These are phyloP conservation scores for Cydia splendana DNA, from an alignment of 1,140 invertebrate species.

Conservation along the genomic window DNA sequence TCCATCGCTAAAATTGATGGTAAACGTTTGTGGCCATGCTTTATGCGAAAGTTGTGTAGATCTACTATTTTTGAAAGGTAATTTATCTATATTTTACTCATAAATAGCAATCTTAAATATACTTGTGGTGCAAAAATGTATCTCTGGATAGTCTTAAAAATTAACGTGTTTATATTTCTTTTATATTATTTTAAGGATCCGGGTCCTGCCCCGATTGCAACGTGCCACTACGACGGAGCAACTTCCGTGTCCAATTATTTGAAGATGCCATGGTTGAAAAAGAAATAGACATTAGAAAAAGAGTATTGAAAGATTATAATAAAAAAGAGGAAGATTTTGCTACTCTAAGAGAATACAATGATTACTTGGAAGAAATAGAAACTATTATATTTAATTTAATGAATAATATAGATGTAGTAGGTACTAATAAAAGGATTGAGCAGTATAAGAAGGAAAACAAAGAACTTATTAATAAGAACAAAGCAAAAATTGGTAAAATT, in stretches of 20 bases:
- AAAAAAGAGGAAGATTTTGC: constrained; percentile 95
- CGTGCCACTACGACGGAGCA: constrained; percentile 90
- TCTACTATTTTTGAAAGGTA: constrained; percentile 95
- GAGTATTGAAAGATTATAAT: constrained; percentile 94
- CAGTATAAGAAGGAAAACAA: constrained; percentile 97
- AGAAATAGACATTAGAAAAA: constrained; percentile 96
- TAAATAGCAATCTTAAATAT: background rate
- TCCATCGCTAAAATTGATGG: constrained; percentile 97
- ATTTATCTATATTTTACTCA: constrained; percentile 26
- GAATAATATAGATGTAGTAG: constrained; percentile 94
- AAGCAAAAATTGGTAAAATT: constrained; percentile 82
- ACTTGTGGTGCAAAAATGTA: no score
- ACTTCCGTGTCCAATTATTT: constrained; percentile 97
- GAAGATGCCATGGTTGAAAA: constrained; percentile 98
- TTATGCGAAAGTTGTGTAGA: constrained; percentile 99
- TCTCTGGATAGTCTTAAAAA: no score
- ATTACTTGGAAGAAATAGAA: constrained; percentile 96
- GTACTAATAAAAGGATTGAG: constrained; percentile 95
- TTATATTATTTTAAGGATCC: constrained; percentile 83
- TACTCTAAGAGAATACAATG: constrained; percentile 91
- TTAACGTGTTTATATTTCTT: constrained; percentile 35
- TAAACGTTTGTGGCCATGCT: constrained; percentile 98
- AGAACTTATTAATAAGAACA: constrained; percentile 94
- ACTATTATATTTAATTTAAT: constrained; percentile 94
- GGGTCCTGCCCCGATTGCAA: constrained; percentile 96